Conservation (phyloP, 2,113 vertebrate genomes). For the Hippocampus mohnikei region DNA sequence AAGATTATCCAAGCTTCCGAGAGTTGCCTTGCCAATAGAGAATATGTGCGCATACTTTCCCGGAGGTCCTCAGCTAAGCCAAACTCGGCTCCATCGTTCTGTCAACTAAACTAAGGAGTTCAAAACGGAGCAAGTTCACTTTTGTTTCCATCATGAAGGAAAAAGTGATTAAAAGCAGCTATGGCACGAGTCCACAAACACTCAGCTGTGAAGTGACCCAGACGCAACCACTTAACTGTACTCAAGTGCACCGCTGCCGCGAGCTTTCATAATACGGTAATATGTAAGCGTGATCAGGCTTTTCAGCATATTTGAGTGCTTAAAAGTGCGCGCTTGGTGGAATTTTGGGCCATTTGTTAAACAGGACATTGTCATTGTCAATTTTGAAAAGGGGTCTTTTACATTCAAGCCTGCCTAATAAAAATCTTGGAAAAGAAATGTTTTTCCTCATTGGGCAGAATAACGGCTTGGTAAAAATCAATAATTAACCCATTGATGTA, state of each 20-base stretch:
- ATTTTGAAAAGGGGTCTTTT: background rate
- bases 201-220: constrained; percentile 45
- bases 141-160: background rate
- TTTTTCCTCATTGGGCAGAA: background rate
- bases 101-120: background rate
- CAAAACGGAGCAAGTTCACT: constrained; percentile 8
- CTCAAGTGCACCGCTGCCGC: constrained; percentile 17
- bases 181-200: constrained; percentile 37
- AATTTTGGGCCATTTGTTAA: background rate
- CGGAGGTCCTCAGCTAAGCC: background rate
- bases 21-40: background rate
- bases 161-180: constrained; percentile 37
- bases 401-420: background rate
- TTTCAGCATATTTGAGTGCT: background rate
- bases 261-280: constrained; percentile 23
- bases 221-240: constrained; percentile 58
- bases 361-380: background rate
- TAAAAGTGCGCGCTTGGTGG: background rate
- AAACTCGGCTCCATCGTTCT: background rate
- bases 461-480: background rate
- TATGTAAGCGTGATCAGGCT: background rate
- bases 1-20: background rate
- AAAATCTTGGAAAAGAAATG: background rate
- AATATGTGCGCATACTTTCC: constrained; percentile 1
- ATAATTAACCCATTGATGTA: no score